These are phyloP conservation scores for Cancer borealis DNA, from an alignment of 2,888 invertebrate species.

Conservation along the genomic window DNA sequence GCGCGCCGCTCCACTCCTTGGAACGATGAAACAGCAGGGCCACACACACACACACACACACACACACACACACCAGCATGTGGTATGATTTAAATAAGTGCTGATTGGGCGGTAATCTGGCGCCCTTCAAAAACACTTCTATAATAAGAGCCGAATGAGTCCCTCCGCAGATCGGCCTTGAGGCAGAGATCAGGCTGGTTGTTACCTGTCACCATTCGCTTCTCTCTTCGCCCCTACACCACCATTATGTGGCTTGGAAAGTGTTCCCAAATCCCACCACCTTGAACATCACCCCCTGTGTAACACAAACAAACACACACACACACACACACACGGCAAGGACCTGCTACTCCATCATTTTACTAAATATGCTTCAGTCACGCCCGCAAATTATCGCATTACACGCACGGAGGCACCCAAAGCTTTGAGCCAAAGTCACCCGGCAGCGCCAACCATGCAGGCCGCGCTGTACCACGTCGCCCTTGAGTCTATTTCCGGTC, in stretches of 20 bases:
- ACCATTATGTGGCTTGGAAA: neutral
- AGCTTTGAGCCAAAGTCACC: neutral
- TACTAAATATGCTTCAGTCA: neutral
- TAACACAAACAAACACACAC: slow-evolving; percentile 10
- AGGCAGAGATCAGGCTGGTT: neutral
- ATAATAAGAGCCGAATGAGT: neutral
- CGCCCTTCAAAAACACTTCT: neutral
- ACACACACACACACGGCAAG: neutral
- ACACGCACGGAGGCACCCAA: neutral
- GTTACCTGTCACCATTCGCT: neutral
- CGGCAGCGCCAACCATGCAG: neutral
- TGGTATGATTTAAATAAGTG: neutral
- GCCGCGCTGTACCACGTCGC: neutral
- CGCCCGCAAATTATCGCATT: neutral
- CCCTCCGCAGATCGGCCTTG: neutral
- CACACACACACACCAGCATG: neutral
- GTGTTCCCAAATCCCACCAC: neutral
- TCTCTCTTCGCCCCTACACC: neutral
- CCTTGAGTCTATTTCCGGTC: neutral
- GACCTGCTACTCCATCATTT: neutral
- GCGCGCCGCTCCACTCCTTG: neutral
- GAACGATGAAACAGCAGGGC: neutral
- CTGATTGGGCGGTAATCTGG: neutral
- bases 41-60: neutral
- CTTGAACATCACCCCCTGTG: neutral